Percentiles rank a stretch among this genome's conserved stretches.
phyloP scores from a whole-genome alignment of 2,113 vertebrate genomes.

The Mesocricetus auratus region DNA sequence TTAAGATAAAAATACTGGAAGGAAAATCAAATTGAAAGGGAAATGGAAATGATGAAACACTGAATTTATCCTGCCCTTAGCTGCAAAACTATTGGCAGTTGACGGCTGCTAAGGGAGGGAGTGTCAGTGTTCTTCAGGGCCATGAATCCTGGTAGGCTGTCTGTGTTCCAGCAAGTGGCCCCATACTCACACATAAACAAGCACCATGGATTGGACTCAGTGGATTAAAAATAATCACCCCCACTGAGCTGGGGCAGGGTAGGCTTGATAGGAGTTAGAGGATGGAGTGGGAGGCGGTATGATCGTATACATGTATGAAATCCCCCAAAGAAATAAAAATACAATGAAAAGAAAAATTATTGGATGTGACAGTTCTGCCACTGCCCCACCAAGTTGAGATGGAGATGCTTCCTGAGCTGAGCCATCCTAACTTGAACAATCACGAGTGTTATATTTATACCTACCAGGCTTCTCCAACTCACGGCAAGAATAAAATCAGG shows the following conservation, averaged over 20 bases:
- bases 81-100: no score
- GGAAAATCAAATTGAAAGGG: constrained; percentile 11
- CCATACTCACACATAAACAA: no score
- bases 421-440: constrained; percentile 17
- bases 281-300: neutral
- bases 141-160: no score
- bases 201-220: neutral
- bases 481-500: neutral
- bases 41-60: constrained; percentile 30
- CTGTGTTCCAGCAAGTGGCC: no score
- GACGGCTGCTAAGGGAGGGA: neutral
- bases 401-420: neutral
- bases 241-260: no score
- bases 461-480: neutral
- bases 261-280: neutral
- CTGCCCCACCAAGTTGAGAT: neutral
- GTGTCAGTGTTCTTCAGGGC: neutral
- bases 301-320: no score
- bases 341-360: neutral
- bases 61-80: neutral
- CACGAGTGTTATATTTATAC: neutral
- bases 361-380: neutral
- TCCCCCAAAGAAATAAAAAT: neutral
- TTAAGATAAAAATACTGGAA: neutral
- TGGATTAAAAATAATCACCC: no score